Evolutionary conservation across 2,113 vertebrate genomes (phyloP), one percentile per base, ranked within the genome.

Genomic region (Chaenocephalus aceratus): DNA sequence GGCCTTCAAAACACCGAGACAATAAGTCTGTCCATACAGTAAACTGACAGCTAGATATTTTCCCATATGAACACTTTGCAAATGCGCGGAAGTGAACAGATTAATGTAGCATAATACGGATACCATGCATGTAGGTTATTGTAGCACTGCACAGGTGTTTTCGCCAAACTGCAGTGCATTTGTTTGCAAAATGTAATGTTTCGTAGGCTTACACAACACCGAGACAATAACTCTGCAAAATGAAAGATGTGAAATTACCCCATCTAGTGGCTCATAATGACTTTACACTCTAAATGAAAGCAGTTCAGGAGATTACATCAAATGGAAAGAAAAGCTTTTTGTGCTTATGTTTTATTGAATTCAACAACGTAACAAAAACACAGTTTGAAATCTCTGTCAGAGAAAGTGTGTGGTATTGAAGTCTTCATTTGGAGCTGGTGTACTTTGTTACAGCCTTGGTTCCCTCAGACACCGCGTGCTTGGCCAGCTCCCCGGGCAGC

Each of bases 391-490:
- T 0, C 7, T 0, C 34, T 12, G 3, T 23, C 10, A 3, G 0
- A 30, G 14, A 34, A 62, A 1, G 21, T 6, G 14, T 30, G 30
- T 30, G 3, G 30, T 4, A 30, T 11, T 10, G 7, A 13, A 9
- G 53, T n/a, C 1, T 36, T 94, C 86, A 96, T 63, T 95, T 95
- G 66, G 94, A 95, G 86, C 95, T 96, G 77, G 95, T 95, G 88
- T 96, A 96, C 84, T 96, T 95, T 5, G 95, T 95, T 75, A 96
- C 95, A 0, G 95, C 95, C 51, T 95, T 95, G 80, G 95, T 95
- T 46, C 95, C 95, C 82, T 95, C 95, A 0, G 94, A 95, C 81
- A 95, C 95, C 1, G 95, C 95, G 80, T 96, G 95, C 34, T 95
- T 96, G 8, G 94, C 95, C 60, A 96, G 92, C 74, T 95, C 95